Evolutionary conservation across 1,140 invertebrate species (phyloP), one percentile per base, ranked within the genome.

Genomic region (Zaprionus camerounensis): DNA sequence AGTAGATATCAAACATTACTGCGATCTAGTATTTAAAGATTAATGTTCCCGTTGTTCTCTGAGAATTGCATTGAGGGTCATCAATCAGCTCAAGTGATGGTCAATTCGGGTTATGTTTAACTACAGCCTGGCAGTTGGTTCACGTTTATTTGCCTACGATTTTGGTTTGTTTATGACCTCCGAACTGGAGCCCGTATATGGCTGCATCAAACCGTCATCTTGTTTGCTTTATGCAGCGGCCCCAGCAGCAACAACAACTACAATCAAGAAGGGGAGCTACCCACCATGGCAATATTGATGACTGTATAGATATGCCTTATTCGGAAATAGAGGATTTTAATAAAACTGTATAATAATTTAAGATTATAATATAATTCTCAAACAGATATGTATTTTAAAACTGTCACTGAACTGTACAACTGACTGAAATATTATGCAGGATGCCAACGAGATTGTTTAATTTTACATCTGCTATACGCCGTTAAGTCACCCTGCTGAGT

Each of bases 161-260:
- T 74, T 69, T 56, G 51, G 66, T 63, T 74, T 74, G 66, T 56
- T 73, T 74, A 68, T 69, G 71, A 46, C 34, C 56, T 20, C 20
- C 17, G 17, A 53, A 53, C 24, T 72, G 28, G 17, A 59, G 31
- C 24, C 66, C 3, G 46, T 44, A 44, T 55, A 55, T 69, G 65
- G 28, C 49, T 22, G 22, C 51, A 46, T 17, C 51, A 59, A 59
- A 31, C n/a, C 51, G 17, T 17, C 49, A 31, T 34, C 28, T 44
- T 68, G 71, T 69, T 61, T 74, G 57, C 20, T 44, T 68, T 61
- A 28, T 49, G 15, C 15, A 49, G 15, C n/a, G 51, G 5, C 9
- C 41, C 12, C 20, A 11, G 24, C 36, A 49, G 44, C 17, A 58
- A 38, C 15, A 59, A 38, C 22, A 57, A 11, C 53, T 51, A 13